A percentile compares a stretch with the other conserved stretches of the same genome.
Evolutionary conservation across 1,140 invertebrate species (phyloP).

Genomic region (Drosophila bocki): DNA sequence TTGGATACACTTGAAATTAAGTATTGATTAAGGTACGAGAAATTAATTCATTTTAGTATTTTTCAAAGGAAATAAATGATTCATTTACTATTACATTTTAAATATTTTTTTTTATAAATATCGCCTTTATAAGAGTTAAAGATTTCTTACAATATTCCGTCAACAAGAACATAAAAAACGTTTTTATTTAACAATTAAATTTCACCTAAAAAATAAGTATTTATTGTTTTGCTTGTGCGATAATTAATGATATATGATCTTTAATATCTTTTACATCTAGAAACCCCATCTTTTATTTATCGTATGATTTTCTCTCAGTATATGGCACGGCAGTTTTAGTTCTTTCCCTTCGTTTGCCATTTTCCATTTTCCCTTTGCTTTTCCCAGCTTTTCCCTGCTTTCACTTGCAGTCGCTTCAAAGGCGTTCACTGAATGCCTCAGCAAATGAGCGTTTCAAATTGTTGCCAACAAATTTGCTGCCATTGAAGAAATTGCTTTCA

Average conservation of each 20-base stretch:
- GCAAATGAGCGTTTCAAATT: constrained; percentile 79
- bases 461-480: constrained; percentile 80
- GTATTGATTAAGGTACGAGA: not conserved
- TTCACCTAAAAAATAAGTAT: no score
- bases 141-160: no score
- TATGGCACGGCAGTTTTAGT: constrained; percentile 50
- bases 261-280: not conserved
- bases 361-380: constrained; percentile 25
- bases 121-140: no score
- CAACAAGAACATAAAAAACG: no score
- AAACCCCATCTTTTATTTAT: not conserved
- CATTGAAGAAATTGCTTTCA: constrained; percentile 71
- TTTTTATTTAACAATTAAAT: no score
- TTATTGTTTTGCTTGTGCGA: not conserved
- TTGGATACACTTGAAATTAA: constrained; percentile 19
- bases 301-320: not conserved
- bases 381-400: constrained; percentile 33
- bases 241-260: not conserved
- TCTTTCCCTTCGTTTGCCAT: constrained; percentile 33
- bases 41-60: not conserved
- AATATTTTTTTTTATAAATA: no score
- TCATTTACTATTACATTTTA: no score
- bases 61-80: not conserved
- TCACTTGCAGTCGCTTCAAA: constrained; percentile 52
- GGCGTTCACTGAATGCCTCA: constrained; percentile 62